phyloP scores from a whole-genome alignment of 2,888 invertebrate species.

The Amaurobius ferox region DNA sequence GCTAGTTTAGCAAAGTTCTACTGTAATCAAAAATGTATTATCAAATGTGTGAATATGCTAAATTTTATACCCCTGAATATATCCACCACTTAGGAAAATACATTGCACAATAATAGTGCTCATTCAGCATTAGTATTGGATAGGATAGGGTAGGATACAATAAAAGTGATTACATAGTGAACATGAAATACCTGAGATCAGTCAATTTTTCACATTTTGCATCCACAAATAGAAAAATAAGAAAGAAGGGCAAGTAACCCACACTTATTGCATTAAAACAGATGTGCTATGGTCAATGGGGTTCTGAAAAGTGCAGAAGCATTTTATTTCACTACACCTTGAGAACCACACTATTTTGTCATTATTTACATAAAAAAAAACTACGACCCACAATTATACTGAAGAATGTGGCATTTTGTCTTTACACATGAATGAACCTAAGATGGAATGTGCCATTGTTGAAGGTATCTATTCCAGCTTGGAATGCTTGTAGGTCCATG shows the following conservation, averaged over 20 bases:
- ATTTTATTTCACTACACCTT: conserved; percentile 29
- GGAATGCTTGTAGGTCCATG: conserved; percentile 64
- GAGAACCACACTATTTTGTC: conserved; percentile 57
- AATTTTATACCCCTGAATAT: not conserved
- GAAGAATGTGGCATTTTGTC: conserved; percentile 44
- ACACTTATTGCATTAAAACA: not conserved
- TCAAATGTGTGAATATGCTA: too few species aligned
- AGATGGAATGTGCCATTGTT: conserved; percentile 72
- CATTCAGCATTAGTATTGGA: too few species aligned
- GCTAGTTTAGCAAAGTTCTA: too few species aligned
- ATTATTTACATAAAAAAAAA: conserved; percentile 58
- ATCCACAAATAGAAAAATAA: conserved; percentile 2
- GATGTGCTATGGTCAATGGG: not conserved
- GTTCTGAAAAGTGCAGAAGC: conserved; percentile 27
- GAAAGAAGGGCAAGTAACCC: not conserved
- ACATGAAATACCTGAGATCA: conserved; percentile 66
- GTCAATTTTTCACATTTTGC: conserved; percentile 13
- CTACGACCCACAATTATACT: conserved; percentile 23
- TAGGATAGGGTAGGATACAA: conserved; percentile 20
- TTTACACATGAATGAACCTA: conserved; percentile 54
- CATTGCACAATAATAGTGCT: not conserved
- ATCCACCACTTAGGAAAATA: not conserved
- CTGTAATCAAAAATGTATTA: too few species aligned
- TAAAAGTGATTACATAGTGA: conserved; percentile 43
- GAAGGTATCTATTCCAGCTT: conserved; percentile 64